Base-by-base conservation (phyloP, 2,113 vertebrate species). In the Apteryx mantelli region DNA sequence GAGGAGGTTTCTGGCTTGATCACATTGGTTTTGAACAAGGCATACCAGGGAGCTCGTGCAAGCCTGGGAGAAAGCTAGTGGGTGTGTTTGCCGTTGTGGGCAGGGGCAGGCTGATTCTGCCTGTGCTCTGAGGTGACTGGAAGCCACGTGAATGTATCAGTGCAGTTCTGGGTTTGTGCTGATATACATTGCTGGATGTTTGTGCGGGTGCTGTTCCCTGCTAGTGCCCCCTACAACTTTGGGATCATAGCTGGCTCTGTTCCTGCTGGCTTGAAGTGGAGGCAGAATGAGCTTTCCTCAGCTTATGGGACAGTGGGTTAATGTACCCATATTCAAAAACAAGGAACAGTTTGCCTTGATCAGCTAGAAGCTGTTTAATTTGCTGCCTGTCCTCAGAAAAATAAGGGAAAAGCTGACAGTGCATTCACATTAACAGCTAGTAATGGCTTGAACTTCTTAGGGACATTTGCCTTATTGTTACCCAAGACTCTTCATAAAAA, bases 81-180 rank as follows among this genome's bases (percentile, higher is more conserved):
- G 17, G 0, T 32, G 1, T 25, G 26, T 89, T 50, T 86, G 77
- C 68, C 8, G 4, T 42, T 56, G 0, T 34, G 32, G 63, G 19
- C 50, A 81, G 40, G 11, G 11, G 17, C 7, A 26, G 24, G 42
- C 30, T 75, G 52, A 36, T 80, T 53, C 71, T 91, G 18, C 14
- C 21, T 18, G 5, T 8, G 9, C 34, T 40, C 20, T 48, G 36
- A 74, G 68, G 17, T 0, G 0, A 2, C 58, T 81, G 32, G 53
- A 69, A 64, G 46, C 20, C 46, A 8, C 40, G 5, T 89, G 66
- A 64, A 71, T 9, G 15, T 80, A 34, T 0, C 0, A 1, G 16
- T 63, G 9, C 34, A 6, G 68, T 82, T 80, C 15, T 53, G 34
- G 55, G 10, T 66, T 30, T 73, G 38, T 71, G 56, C 36, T 75